Base-by-base conservation (phyloP, 2,113 vertebrate species). In the Siniperca knerii region DNA sequence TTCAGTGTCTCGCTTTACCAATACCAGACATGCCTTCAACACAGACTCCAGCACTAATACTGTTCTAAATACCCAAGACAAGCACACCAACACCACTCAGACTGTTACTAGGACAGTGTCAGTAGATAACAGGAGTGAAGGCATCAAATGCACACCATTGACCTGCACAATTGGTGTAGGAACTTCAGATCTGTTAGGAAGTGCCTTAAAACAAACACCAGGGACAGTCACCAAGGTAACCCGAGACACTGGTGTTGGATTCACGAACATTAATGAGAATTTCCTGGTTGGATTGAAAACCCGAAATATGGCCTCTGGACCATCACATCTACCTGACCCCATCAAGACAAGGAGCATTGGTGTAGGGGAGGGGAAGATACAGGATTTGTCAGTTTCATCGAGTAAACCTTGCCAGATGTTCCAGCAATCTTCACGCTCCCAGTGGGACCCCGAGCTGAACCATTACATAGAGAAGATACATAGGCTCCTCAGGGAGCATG, bases 231-330 rank as follows among this genome's bases (percentile, higher is more conserved):
- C 50, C n/a, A 95, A 92, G 37, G 96, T 95, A 90, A 99, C 97
- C 85, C 95, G 96, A 95, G 97, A 99, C 83, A 93, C 87, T 4
- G 97, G 97, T 0, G 82, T 97, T 83, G 98, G 98, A 9, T 96
- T 97, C 83, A 96, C 97, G 48, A 97, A 90, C 50, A 64, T 99
- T 84, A 72, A 97, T 4, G 98, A 99, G 71, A 98, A 97, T 93
- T 98, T 97, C 57, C 89, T 99, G 64, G 94, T 99, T 67, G 98
- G 98, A 29, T 91, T 99, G 60, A 99, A 97, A 93, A 97, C 97
- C 82, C 95, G 97, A 61, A 98, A 96, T 89, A 99, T 99, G 87
- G 98, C 97, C 0, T 99, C 97, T 0, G 98, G 98, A 46, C 97
- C 98, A 0, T 97, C 97, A 4, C 95, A 93, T 0, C 72, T 95